Evolutionary conservation across 2,113 vertebrate species (phyloP).

Genomic region (Ptilonorhynchus violaceus): DNA sequence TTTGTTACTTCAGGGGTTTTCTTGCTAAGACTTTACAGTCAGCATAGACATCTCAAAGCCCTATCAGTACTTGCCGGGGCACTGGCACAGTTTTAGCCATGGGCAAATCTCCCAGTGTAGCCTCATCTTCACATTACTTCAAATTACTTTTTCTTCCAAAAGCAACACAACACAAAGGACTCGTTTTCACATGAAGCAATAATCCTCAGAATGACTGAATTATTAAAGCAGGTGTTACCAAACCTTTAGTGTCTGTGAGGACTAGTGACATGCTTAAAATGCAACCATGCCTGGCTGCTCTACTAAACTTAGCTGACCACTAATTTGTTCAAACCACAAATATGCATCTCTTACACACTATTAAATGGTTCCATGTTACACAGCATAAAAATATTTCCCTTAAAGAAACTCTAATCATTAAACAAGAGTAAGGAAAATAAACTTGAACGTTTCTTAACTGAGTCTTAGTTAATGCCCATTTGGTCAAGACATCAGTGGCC

Average conservation of each 20-base stretch:
- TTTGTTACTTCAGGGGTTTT: neutral
- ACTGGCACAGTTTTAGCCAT: neutral
- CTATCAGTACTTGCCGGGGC: neutral
- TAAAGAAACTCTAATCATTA: slow-evolving; percentile 15
- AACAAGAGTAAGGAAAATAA: slow-evolving; percentile 4
- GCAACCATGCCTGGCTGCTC: neutral
- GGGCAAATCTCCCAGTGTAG: neutral
- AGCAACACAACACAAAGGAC: neutral
- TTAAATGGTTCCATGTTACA: slow-evolving; percentile 15
- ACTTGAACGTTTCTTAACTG: too few species aligned
- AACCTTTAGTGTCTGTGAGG: slow-evolving; percentile 20
- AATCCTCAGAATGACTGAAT: slow-evolving; percentile 30
- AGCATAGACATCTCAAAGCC: neutral
- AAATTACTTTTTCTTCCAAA: neutral
- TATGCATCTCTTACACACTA: neutral
- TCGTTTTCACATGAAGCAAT: neutral
- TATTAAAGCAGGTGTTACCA: neutral
- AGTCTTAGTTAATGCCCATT: too few species aligned
- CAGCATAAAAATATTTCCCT: slow-evolving; percentile 23
- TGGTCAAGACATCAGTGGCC: neutral
- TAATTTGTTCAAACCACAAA: slow-evolving; percentile 33
- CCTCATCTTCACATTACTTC: neutral
- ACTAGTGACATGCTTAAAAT: slow-evolving; percentile 8
- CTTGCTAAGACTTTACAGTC: neutral
- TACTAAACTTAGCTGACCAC: neutral